A percentile compares a stretch with the other conserved stretches of the same genome.
phyloP scores from a whole-genome alignment of 2,113 vertebrate genomes.

The Mixornis gularis region DNA sequence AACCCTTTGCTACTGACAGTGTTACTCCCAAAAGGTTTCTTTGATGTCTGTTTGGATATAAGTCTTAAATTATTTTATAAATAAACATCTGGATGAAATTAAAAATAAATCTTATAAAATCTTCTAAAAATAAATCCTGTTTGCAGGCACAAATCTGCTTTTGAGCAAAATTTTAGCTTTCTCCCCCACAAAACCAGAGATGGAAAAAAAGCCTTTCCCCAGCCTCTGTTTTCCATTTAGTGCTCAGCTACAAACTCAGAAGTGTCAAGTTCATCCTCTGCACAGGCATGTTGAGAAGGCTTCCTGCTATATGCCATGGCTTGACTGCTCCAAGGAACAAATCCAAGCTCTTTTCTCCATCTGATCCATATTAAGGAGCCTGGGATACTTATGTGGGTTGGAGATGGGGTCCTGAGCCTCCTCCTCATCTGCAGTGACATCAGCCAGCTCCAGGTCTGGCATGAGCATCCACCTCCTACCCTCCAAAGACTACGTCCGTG shows the following conservation, averaged over 20 bases:
- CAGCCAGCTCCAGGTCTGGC: not conserved
- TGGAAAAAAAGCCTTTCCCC: not conserved
- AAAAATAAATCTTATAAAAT: constrained; percentile 43
- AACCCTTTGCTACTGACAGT: constrained; percentile 37
- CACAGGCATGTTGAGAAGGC: not conserved
- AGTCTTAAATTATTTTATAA: constrained; percentile 44
- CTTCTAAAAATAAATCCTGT: constrained; percentile 41
- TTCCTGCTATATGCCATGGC: not conserved
- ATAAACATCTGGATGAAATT: constrained; percentile 59
- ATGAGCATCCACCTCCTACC: not conserved
- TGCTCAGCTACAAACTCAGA: not conserved
- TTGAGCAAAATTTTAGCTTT: constrained; percentile 29
- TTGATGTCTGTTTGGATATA: constrained; percentile 47
- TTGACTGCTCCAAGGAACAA: not conserved
- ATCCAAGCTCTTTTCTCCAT: not conserved
- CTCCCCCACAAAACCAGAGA: constrained; percentile 11
- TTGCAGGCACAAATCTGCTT: constrained; percentile 23
- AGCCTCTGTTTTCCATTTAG: constrained; percentile 48
- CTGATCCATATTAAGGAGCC: not conserved
- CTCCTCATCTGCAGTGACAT: not conserved
- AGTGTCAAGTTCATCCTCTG: not conserved
- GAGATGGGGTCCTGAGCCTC: not conserved
- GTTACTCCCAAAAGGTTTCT: constrained; percentile 44
- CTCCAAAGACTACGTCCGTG: not conserved
- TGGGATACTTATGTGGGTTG: not conserved